Base-by-base conservation (phyloP, 2,888 invertebrate species). In the Mythimna ferrago region DNA sequence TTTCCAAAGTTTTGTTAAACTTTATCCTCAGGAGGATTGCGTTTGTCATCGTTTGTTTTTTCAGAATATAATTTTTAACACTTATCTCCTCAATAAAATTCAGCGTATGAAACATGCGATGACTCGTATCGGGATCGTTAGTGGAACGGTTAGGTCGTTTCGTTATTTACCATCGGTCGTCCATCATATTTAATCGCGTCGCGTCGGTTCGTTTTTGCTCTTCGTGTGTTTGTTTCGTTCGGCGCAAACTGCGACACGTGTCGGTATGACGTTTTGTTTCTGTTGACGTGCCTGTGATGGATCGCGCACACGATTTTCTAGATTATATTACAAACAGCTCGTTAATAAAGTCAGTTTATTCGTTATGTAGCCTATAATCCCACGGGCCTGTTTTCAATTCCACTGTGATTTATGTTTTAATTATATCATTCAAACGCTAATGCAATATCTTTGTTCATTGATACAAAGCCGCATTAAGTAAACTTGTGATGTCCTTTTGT, bases 101-200 rank as follows among this genome's bases (percentile, higher is more conserved):
- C 85, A 82, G 84, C 79, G 88, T 89, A 91, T 92, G 92, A 91
- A 91, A 92, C 90, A 92, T 90, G 88, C 82, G 89, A 87, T 85
- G 86, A 86, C 85, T 85, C 89, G 88, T 91, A 90, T 90, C 89
- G 86, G 88, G 89, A 89, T 93, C 93, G 93, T 94, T 94, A 94
- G 92, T 91, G 92, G 90, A 91, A 90, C 92, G 89, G 91, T 91
- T 91, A 88, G 89, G 88, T 91, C 92, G 92, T 92, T 91, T 90
- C 87, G 89, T 87, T 90, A 89, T 91, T 92, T 92, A 91, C 91
- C 91, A 90, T 87, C 87, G 92, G 86, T 92, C 94, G 93, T 94
- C 90, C 93, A 94, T 95, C 94, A 94, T 93, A 89, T 93, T 92
- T 94, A 93, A 94, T 95, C 94, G 93, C 89, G 86, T 86, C 88